Conservation (phyloP, 2,888 invertebrate species). For the Drosophila yooni region DNA sequence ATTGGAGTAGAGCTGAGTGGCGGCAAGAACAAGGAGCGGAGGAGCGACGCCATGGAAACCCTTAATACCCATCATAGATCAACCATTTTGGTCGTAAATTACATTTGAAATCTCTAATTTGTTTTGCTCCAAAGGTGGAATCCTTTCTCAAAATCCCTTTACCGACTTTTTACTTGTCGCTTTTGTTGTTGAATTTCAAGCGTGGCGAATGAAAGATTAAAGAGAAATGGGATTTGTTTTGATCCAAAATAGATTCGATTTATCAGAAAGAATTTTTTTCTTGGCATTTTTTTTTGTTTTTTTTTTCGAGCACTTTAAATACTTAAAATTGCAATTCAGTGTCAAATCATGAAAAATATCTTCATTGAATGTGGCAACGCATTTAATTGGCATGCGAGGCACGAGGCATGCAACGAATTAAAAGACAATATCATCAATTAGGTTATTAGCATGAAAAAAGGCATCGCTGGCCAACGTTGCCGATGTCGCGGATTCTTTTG, state of each 20-base stretch:
- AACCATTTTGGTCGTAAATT: slow-evolving; percentile 82
- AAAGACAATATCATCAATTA: slow-evolving; percentile 85
- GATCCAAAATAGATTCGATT: slow-evolving; percentile 19
- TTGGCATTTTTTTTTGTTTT: neutral
- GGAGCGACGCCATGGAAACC: slow-evolving; percentile 64
- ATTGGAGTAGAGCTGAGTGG: slow-evolving; percentile 7
- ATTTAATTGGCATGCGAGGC: slow-evolving; percentile 66
- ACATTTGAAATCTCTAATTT: slow-evolving; percentile 83
- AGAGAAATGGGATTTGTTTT: slow-evolving; percentile 31
- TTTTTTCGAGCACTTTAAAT: neutral
- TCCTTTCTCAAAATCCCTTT: slow-evolving; percentile 71
- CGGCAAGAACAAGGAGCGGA: slow-evolving; percentile 42
- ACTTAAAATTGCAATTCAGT: slow-evolving; percentile 18
- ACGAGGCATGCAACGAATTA: slow-evolving; percentile 82
- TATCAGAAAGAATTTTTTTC: neutral
- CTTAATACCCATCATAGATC: slow-evolving; percentile 81
- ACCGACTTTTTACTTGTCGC: slow-evolving; percentile 44
- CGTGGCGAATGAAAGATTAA: slow-evolving; percentile 39
- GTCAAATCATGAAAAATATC: slow-evolving; percentile 31
- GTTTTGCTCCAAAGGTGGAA: slow-evolving; percentile 79
- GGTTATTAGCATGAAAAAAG: slow-evolving; percentile 77
- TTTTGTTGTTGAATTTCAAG: slow-evolving; percentile 42
- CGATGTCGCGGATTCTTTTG: slow-evolving; percentile 49
- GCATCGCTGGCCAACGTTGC: slow-evolving; percentile 32
- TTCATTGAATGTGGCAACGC: slow-evolving; percentile 34